phyloP scores from a whole-genome alignment of 1,140 invertebrate genomes.

The Pachypeltis micranthus region DNA sequence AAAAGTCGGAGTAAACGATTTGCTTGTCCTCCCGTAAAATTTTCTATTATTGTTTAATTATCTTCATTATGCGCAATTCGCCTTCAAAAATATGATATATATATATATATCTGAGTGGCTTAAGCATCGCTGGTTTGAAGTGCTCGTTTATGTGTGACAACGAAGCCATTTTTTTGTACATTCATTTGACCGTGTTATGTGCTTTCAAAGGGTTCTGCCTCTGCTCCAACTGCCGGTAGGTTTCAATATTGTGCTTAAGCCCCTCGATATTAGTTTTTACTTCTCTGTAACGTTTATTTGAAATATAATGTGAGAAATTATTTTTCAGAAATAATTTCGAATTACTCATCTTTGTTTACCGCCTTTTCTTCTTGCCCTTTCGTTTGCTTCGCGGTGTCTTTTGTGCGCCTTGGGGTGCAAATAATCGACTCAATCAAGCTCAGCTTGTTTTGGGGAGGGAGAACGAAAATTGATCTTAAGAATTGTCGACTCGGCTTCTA shows the following conservation, averaged over 20 bases:
- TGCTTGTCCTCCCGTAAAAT: too few species aligned
- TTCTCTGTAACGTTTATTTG: constrained; percentile 9
- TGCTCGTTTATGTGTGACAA: background rate
- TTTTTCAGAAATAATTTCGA: constrained; percentile 16
- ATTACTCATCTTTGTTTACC: constrained; percentile 2
- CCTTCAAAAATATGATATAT: background rate
- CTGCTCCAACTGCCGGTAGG: too few species aligned
- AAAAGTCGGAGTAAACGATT: too few species aligned
- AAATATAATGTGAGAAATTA: constrained; percentile 16
- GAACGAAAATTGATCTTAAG: too few species aligned
- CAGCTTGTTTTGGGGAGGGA: too few species aligned
- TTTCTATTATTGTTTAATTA: too few species aligned
- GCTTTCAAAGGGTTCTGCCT: too few species aligned
- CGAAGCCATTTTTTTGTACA: constrained; percentile 11
- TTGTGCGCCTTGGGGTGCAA: background rate
- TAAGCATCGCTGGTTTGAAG: background rate
- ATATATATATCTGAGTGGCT: constrained; percentile 1
- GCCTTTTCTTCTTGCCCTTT: background rate
- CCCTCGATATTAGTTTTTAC: constrained; percentile 6
- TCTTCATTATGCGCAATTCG: too few species aligned
- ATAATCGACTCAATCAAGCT: background rate
- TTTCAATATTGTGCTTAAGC: background rate
- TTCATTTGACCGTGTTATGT: background rate
- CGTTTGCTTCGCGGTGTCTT: background rate
- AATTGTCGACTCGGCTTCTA: too few species aligned